Conservation (phyloP, 2,797 vertebrate genomes). For the Brachymystax lenok region DNA sequence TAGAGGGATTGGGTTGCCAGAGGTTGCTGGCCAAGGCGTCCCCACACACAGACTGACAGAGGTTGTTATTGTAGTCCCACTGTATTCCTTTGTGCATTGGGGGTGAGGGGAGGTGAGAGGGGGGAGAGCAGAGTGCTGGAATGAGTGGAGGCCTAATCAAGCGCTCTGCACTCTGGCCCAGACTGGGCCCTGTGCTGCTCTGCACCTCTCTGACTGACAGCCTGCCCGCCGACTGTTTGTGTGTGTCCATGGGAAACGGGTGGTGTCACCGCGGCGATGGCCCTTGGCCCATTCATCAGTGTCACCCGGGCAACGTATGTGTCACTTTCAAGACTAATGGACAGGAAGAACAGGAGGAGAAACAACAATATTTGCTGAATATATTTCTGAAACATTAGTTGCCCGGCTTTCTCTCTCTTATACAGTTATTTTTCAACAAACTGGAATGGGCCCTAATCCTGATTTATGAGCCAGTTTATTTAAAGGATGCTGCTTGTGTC, state of each 20-base stretch:
- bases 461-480: constrained; percentile 75
- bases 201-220: constrained; percentile 65
- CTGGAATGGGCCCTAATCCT: constrained; percentile 58
- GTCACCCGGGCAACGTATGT: constrained; percentile 74
- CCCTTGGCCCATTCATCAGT: constrained; percentile 81
- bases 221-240: constrained; percentile 73
- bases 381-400: constrained; percentile 61
- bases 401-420: constrained; percentile 42
- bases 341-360: constrained; percentile 82
- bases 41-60: constrained; percentile 38
- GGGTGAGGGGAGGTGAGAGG: constrained; percentile 30
- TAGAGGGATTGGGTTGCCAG: constrained; percentile 22
- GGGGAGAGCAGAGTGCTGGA: constrained; percentile 24
- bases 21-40: constrained; percentile 30
- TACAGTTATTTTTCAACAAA: constrained; percentile 59
- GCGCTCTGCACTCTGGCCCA: constrained; percentile 51
- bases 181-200: constrained; percentile 10
- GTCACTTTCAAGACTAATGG: constrained; percentile 82
- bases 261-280: constrained; percentile 69
- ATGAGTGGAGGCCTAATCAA: constrained; percentile 52
- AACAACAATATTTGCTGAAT: constrained; percentile 84
- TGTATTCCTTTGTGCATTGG: constrained; percentile 31
- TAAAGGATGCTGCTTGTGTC: constrained; percentile 51
- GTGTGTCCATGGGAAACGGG: constrained; percentile 81
- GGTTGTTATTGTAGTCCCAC: constrained; percentile 35